Conservation (phyloP, 1,140 invertebrate genomes). For the Acromyrmex echinatior region DNA sequence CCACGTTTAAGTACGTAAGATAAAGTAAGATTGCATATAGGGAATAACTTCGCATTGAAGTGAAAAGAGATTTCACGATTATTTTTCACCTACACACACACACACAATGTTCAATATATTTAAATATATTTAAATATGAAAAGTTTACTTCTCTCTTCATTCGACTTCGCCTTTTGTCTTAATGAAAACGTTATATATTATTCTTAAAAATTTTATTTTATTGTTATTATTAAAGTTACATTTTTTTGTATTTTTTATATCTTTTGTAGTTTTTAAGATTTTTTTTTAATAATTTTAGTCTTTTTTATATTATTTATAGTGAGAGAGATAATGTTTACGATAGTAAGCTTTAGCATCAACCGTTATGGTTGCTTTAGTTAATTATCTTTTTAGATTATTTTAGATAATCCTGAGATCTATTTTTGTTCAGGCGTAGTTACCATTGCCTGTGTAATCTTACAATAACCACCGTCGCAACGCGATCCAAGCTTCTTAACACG, state of each 20-base stretch:
- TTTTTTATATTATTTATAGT: not conserved
- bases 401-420: conserved; percentile 39
- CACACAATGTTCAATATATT: not conserved
- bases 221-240: conserved; percentile 3
- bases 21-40: conserved; percentile 38
- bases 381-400: not conserved
- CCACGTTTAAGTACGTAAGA: conserved; percentile 45
- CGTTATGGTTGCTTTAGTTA: not conserved
- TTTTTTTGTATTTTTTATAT: not conserved
- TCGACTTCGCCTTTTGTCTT: conserved; percentile 1
- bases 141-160: not conserved
- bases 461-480: conserved; percentile 51
- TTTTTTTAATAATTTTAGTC: not conserved
- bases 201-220: conserved; percentile 6
- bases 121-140: conserved; percentile 25
- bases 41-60: conserved; percentile 15
- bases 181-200: not conserved
- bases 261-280: not conserved
- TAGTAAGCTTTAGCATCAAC: not conserved
- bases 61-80: conserved; percentile 25
- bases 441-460: conserved; percentile 57
- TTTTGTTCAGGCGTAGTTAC: conserved; percentile 25
- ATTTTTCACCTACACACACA: not conserved
- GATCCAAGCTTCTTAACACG: conserved; percentile 54
- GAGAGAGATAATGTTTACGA: conserved; percentile 13